Evolutionary conservation across 2,113 vertebrate genomes (phyloP).

Genomic region (Nymphicus hollandicus): DNA sequence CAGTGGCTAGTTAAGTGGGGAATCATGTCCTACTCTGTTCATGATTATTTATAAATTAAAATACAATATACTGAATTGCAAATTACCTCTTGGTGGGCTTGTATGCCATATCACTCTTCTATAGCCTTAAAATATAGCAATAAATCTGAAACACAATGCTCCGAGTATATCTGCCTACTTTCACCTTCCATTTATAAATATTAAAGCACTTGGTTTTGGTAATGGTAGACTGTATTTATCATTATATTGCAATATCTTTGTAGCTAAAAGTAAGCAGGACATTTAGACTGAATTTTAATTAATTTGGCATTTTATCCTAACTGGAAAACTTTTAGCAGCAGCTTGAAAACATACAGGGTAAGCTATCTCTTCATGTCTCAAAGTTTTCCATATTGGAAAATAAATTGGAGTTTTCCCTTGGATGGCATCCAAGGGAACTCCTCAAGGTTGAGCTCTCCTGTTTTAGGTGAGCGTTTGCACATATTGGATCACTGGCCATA

Average conservation of each 20-base stretch:
- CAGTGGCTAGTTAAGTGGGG: neutral
- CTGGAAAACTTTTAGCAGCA: neutral
- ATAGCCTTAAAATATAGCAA: neutral
- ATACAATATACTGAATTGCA: neutral
- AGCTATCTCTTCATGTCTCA: neutral
- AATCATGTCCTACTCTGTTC: neutral
- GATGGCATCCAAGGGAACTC: no score
- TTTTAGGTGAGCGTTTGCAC: no score
- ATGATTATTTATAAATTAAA: slow-evolving; percentile 24
- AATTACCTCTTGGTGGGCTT: neutral
- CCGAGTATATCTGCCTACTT: neutral
- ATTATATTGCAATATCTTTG: neutral
- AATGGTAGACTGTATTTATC: neutral
- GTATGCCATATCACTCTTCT: neutral
- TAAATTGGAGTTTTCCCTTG: neutral
- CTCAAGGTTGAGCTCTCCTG: no score
- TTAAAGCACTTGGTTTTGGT: neutral
- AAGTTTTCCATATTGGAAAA: neutral
- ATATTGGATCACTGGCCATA: no score
- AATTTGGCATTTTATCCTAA: neutral
- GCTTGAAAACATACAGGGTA: neutral
- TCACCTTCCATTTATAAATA: neutral
- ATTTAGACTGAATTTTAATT: slow-evolving; percentile 12
- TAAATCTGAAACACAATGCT: neutral
- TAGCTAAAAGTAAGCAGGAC: neutral